Conservation (phyloP, 2,888 invertebrate species). For the Hybos culiciformis region DNA sequence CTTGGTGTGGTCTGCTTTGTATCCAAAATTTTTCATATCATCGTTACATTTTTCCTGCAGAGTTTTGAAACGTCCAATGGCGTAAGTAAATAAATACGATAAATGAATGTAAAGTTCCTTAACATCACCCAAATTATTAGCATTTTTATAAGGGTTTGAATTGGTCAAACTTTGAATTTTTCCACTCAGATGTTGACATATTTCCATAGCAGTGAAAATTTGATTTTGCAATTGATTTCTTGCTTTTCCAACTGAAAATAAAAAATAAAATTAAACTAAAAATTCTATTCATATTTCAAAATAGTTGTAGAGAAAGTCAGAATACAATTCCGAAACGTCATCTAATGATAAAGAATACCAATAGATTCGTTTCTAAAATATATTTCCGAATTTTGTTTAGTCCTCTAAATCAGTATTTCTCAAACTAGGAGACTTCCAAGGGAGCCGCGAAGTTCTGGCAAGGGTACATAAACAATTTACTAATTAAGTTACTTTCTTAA, state of each 20-base stretch:
- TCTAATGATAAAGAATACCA: no score
- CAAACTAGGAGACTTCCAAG: no score
- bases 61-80: slow-evolving; percentile 33
- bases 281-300: no score
- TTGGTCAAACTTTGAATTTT: slow-evolving; percentile 34
- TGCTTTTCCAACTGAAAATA: slow-evolving; percentile 28
- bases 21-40: slow-evolving; percentile 34
- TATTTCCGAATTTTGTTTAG: no score
- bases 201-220: slow-evolving; percentile 32
- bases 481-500: no score
- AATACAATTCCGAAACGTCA: no score
- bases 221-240: slow-evolving; percentile 31
- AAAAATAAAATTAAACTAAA: no score
- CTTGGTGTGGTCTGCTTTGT: slow-evolving; percentile 31
- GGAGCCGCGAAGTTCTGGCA: no score
- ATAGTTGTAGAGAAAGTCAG: no score
- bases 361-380: no score
- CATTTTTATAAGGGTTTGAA: slow-evolving; percentile 35
- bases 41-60: slow-evolving; percentile 32
- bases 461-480: no score
- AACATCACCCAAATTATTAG: slow-evolving; percentile 28
- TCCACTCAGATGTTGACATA: slow-evolving; percentile 32
- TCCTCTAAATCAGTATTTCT: no score
- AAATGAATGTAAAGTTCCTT: slow-evolving; percentile 35
- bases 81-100: slow-evolving; percentile 33